Base-by-base conservation (phyloP, 2,113 vertebrate species). In the Illadopsis cleaveri region DNA sequence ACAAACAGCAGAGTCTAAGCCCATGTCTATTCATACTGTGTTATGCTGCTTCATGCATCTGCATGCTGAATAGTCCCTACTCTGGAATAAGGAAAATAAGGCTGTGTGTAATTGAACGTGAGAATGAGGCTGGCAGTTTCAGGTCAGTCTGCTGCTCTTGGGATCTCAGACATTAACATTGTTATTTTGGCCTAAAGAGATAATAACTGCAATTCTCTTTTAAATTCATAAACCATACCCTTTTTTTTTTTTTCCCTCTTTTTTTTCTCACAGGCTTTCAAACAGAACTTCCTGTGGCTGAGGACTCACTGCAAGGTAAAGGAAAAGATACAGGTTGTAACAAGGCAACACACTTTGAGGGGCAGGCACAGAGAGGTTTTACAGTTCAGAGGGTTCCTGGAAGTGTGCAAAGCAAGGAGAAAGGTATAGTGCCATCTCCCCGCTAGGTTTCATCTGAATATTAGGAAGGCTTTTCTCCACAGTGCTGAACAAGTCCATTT, bases 131-230 rank as follows among this genome's bases (percentile, higher is more conserved):
- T 93, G 68, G 69, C 89, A 94, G 57, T 89, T 95, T 89, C 77
- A 85, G 95, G 89, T 93, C 91, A 91, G 65, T 76, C 84, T 79
- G 61, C 56, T 79, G 7, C 83, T 89, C 80, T 51, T 75, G 89
- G 77, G 93, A 92, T 84, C 81, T 84, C 83, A 61, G 77, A 33
- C 73, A 94, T 71, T 94, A 95, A 70, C 65, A 48, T 30, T 82
- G 65, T 89, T 97, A 78, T 92, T 96, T 94, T 96, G 77, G 61
- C 65, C 89, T 92, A 68, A 95, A 96, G 81, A 94, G 80, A 76
- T 79, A 82, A 84, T 48, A 91, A 89, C 68, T 82, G 53, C 40
- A 89, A 48, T 68, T 84, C 56, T 86, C 56, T 73, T 58, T 90
- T 76, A 94, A 89, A 78, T 95, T 75, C 56, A 60, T 78, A 91